Conservation (phyloP, 2,888 invertebrate species). For the Halictus ligatus region DNA sequence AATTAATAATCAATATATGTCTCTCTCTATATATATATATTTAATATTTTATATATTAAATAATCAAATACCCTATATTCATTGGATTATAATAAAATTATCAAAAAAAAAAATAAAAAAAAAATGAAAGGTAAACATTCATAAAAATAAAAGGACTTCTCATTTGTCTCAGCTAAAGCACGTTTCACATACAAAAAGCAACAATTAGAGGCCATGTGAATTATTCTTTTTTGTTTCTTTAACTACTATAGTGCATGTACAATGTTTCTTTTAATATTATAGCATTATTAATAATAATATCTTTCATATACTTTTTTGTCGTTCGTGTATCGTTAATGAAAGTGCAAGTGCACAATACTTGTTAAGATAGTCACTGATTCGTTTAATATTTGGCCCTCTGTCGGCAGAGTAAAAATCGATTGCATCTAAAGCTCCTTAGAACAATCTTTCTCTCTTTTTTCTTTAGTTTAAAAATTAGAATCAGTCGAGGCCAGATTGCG, state of each 20-base stretch:
- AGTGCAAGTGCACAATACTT: conserved; percentile 70
- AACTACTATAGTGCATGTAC: conserved; percentile 81
- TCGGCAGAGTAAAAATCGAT: conserved; percentile 79
- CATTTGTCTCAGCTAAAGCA: conserved; percentile 79
- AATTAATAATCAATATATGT: conserved; percentile 72
- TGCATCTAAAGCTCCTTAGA: conserved; percentile 65
- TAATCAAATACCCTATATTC: conserved; percentile 74
- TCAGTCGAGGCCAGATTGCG: conserved; percentile 80
- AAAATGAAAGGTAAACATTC: conserved; percentile 64
- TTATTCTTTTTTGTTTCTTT: conserved; percentile 64
- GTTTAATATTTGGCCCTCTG: conserved; percentile 76
- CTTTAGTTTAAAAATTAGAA: conserved; percentile 75
- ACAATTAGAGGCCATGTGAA: conserved; percentile 83
- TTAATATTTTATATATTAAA: conserved; percentile 80
- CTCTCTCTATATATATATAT: conserved; percentile 71
- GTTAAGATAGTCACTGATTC: conserved; percentile 71
- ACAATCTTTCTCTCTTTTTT: conserved; percentile 61
- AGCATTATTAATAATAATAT: conserved; percentile 71
- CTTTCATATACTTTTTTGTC: conserved; percentile 67
- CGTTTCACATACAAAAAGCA: conserved; percentile 83
- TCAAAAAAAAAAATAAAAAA: conserved; percentile 60
- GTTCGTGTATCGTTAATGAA: conserved; percentile 64
- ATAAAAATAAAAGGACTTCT: conserved; percentile 70
- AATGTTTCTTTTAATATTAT: conserved; percentile 74
- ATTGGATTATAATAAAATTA: conserved; percentile 73